A percentile compares a stretch with the other conserved stretches of the same genome.
Evolutionary conservation across 2,888 invertebrate genomes (phyloP).

Genomic region (Dryobota labecula): DNA sequence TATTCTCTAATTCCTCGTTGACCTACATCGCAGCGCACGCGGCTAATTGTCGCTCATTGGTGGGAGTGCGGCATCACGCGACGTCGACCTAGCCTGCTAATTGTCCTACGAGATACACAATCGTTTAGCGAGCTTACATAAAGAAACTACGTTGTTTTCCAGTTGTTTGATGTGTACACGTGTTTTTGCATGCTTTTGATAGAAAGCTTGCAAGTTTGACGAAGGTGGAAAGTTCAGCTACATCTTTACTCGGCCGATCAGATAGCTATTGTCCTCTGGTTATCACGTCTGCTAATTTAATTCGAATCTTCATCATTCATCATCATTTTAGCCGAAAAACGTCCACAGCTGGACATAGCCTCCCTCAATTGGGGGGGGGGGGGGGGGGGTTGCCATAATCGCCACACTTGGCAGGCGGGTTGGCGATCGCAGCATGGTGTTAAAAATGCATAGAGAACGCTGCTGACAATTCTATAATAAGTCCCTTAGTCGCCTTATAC

Average conservation of each 20-base stretch:
- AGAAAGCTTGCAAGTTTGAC: background rate
- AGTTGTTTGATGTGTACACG: slow-evolving; percentile 13
- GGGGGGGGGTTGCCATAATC: too few relatives aligned
- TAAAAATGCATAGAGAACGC: too few relatives aligned
- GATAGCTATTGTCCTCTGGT: background rate
- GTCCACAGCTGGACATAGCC: too few relatives aligned
- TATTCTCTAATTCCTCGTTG: slow-evolving; percentile 77
- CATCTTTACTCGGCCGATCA: background rate
- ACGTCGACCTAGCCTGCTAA: slow-evolving; percentile 78
- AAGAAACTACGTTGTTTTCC: slow-evolving; percentile 37
- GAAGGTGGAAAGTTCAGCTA: background rate
- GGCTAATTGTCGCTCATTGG: slow-evolving; percentile 83
- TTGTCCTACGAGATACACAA: slow-evolving; percentile 67
- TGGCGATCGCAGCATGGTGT: too few relatives aligned
- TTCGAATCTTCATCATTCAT: background rate
- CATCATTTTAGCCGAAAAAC: too few relatives aligned
- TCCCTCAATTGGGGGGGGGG: too few relatives aligned
- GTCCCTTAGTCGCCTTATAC: too few relatives aligned
- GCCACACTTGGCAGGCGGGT: too few relatives aligned
- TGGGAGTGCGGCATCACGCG: slow-evolving; percentile 71
- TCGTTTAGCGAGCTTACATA: slow-evolving; percentile 49
- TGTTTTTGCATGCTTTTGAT: slow-evolving; percentile 17
- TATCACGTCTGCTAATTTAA: too few relatives aligned
- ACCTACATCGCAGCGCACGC: slow-evolving; percentile 76
- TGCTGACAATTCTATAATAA: too few relatives aligned